Evolutionary conservation across 2,888 invertebrate genomes (phyloP), one percentile per base, ranked within the genome.

Genomic region (Panzeria rudis): DNA sequence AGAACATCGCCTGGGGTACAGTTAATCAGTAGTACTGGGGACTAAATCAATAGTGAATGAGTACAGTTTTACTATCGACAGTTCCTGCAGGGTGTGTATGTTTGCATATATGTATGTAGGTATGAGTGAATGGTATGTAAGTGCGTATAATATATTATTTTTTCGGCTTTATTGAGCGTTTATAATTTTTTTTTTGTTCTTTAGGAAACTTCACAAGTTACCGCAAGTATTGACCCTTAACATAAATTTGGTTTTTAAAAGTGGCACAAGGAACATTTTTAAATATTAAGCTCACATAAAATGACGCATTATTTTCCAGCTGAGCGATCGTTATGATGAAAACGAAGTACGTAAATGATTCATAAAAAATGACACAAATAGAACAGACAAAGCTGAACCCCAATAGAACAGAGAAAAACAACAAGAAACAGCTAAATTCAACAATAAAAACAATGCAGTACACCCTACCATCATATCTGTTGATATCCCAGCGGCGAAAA

Each of bases 301-400:
- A 69, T 81, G 75, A 81, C 81, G 69, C 81, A 81, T 76, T 81
- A 75, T 73, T 73, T 73, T 73, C n/a, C 64, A 72, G 62, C 62
- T 76, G 54, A 75, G 61, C 73, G 68, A 62, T 72, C 61, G 75
- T 76, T 54, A 17, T 15, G 11, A 44, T 54, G 56, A 50, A 66
- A 72, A 47, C 25, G 38, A 25, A 59, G 20, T n/a, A n/a, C n/a
- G n/a, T 35, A 69, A 81, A 76, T 81, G 75, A 81, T 54, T 81
- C 81, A 81, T 81, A 54, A 75, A 75, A 32, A 9, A 72, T 15
- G 35, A 9, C 47, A 61, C n/a, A 52, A 66, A 56, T 29, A 23
- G 38, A n/a, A 54, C 54, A 38, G 15, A 15, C 52, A 25, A n/a
- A 73, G 66, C 41, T 66, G 59, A 71, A 64, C 64, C 72, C 72